Evolutionary conservation across 2,888 invertebrate genomes (phyloP).

Genomic region (Anagyrus pseudococci): DNA sequence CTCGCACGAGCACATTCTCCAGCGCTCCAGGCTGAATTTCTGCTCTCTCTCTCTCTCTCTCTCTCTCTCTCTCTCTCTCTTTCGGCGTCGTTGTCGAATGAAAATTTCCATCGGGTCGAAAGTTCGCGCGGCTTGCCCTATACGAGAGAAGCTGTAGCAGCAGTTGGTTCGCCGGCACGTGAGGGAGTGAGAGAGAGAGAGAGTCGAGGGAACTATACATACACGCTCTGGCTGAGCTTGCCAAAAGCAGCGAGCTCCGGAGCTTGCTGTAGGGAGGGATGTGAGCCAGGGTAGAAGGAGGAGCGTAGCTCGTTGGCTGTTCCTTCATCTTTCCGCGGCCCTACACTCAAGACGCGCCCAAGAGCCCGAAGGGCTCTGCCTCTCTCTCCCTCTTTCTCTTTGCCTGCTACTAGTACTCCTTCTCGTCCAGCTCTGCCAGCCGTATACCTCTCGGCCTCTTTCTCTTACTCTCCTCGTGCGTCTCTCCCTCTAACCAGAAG

Average conservation of each 20-base stretch:
- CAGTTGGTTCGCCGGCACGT: background rate
- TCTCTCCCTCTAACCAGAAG: too few relatives aligned
- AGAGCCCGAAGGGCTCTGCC: conserved; percentile 53
- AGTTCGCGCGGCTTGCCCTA: conserved; percentile 42
- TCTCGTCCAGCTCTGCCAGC: background rate
- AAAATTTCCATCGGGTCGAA: conserved; percentile 44
- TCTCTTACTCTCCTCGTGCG: too few relatives aligned
- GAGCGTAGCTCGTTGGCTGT: too few relatives aligned
- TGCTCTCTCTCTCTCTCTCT: background rate
- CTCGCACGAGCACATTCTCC: too few relatives aligned
- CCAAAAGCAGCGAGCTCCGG: conserved; percentile 53
- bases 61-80: conserved; percentile 2
- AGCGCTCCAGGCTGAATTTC: too few relatives aligned
- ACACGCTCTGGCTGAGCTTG: conserved; percentile 49
- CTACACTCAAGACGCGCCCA: too few relatives aligned
- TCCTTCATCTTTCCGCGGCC: too few relatives aligned
- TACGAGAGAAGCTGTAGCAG: conserved; percentile 5
- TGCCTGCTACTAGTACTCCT: background rate
- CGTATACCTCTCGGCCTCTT: background rate
- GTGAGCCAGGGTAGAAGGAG: too few relatives aligned
- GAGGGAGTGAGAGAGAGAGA: background rate
- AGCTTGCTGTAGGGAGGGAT: too few relatives aligned
- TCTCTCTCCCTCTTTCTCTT: conserved; percentile 28
- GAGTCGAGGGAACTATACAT: background rate
- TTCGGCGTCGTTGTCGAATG: conserved; percentile 25